Conservation (phyloP, 1,140 invertebrate species). For the Aphidius ervi region DNA sequence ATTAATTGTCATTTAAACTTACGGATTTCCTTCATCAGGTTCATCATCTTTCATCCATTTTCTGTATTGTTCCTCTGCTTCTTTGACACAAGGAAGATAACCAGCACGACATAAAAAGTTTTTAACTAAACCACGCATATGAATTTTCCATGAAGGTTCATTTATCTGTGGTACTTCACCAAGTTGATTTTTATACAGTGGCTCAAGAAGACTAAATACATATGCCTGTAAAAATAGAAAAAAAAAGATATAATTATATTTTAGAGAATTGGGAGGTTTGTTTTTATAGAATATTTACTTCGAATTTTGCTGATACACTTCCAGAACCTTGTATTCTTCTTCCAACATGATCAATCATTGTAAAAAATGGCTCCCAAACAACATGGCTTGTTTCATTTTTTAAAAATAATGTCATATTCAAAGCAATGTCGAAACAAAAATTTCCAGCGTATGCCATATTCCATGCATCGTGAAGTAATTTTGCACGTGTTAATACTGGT, state of each 20-base stretch:
- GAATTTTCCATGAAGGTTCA: conserved; percentile 60
- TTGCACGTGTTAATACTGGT: conserved; percentile 67
- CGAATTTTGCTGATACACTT: conserved; percentile 63
- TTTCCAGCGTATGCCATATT: conserved; percentile 75
- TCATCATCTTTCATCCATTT: conserved; percentile 65
- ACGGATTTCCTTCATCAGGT: conserved; percentile 72
- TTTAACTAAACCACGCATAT: conserved; percentile 60
- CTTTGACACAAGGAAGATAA: conserved; percentile 66
- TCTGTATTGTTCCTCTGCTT: conserved; percentile 62
- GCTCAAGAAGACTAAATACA: conserved; percentile 59
- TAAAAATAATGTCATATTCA: conserved; percentile 73
- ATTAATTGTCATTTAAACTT: conserved; percentile 38
- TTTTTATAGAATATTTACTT: conserved; percentile 47
- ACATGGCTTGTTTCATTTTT: conserved; percentile 66
- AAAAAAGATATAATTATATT: neutral
- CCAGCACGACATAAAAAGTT: conserved; percentile 68
- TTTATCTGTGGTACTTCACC: conserved; percentile 50
- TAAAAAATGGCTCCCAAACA: conserved; percentile 74
- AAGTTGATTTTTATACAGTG: conserved; percentile 61
- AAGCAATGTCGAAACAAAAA: conserved; percentile 63
- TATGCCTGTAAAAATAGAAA: conserved; percentile 56
- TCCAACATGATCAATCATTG: conserved; percentile 73
- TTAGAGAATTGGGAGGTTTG: too few species aligned
- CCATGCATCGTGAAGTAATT: conserved; percentile 73
- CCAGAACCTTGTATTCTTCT: conserved; percentile 60